phyloP scores from a whole-genome alignment of 2,797 vertebrate genomes.

The Chrysocyon brachyurus region DNA sequence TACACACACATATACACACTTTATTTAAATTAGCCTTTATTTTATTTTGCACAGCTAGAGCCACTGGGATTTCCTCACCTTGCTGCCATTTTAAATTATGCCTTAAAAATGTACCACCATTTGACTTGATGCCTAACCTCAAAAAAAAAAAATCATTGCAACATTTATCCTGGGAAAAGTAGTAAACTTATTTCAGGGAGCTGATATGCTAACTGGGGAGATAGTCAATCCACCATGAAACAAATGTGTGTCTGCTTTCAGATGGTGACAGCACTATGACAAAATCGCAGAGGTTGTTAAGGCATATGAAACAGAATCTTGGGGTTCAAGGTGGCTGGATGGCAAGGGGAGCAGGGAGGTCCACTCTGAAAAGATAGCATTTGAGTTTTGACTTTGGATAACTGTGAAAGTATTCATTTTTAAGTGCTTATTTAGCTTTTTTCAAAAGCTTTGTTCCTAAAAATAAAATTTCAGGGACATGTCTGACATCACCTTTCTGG shows the following conservation, averaged over 20 bases:
- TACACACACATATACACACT: background rate
- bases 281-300: background rate
- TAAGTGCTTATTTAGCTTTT: background rate
- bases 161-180: background rate
- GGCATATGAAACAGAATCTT: background rate
- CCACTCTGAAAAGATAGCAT: background rate
- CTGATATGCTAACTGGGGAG: background rate
- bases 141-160: background rate
- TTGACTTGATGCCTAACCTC: background rate
- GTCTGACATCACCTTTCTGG: background rate
- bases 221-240: background rate
- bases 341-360: background rate
- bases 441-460: background rate
- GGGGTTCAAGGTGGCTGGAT: background rate
- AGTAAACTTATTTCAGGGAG: background rate
- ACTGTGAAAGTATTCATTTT: background rate
- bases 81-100: background rate
- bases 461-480: background rate
- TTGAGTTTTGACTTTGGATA: background rate
- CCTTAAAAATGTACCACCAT: background rate
- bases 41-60: conserved; percentile 14
- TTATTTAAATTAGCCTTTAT: background rate
- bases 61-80: background rate
- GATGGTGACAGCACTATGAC: too few species aligned
- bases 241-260: background rate